A percentile compares a stretch with the other conserved stretches of the same genome.
These are phyloP conservation scores for Incurvaria masculella DNA, from an alignment of 2,888 invertebrate genomes.

Conservation along the genomic window DNA sequence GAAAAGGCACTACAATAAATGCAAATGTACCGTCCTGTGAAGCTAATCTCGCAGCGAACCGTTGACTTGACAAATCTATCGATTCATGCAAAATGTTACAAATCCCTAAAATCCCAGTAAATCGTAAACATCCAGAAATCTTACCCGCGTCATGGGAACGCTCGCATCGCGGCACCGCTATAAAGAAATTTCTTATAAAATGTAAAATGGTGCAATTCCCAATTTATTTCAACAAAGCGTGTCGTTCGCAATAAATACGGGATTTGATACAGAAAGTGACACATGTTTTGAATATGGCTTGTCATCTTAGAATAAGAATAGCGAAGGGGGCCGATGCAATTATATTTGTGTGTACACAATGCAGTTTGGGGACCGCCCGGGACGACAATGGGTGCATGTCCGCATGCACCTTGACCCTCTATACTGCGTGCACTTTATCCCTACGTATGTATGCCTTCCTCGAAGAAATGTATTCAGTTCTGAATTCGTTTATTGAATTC, in stretches of 20 bases:
- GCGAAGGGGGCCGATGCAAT: constrained; percentile 47
- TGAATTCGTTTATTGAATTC: too few species aligned
- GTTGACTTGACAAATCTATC: not conserved
- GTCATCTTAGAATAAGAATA: constrained; percentile 23
- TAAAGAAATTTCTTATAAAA: not conserved
- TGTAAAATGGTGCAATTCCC: not conserved
- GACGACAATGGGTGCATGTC: too few species aligned
- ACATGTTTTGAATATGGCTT: constrained; percentile 45
- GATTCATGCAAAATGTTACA: not conserved
- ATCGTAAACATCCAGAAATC: not conserved
- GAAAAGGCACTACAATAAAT: too few species aligned
- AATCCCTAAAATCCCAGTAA: not conserved
- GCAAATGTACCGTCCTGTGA: not conserved
- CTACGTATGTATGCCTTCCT: too few species aligned
- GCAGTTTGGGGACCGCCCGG: too few species aligned
- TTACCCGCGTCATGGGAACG: not conserved
- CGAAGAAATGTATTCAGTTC: too few species aligned
- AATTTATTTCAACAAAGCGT: not conserved
- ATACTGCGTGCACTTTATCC: too few species aligned
- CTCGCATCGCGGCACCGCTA: not conserved
- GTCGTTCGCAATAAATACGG: not conserved
- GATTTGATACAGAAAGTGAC: constrained; percentile 40
- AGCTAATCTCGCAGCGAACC: not conserved
- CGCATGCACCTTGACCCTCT: not conserved
- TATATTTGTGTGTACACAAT: constrained; percentile 33